Evolutionary conservation across 2,113 vertebrate species (phyloP).

Genomic region (Arvicanthis niloticus): DNA sequence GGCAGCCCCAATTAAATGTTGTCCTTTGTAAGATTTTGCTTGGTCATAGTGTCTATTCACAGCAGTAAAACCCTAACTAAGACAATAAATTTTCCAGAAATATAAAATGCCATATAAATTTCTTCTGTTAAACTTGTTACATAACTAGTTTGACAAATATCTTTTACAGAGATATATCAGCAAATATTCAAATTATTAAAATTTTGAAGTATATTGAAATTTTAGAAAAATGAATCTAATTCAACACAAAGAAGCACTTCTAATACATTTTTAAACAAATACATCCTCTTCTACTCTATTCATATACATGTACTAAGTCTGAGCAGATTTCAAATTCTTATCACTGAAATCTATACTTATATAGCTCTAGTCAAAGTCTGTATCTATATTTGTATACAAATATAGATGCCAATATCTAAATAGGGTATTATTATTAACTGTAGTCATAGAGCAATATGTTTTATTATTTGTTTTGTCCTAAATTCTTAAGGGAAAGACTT

Average conservation of each 20-base stretch:
- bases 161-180: not conserved
- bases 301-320: not conserved
- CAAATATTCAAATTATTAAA: slow-evolving; percentile 35
- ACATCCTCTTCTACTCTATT: not conserved
- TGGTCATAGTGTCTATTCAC: too few relatives aligned
- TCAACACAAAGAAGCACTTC: slow-evolving; percentile 14
- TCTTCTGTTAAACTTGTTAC: slow-evolving; percentile 4
- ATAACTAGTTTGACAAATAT: slow-evolving; percentile 38
- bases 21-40: too few relatives aligned
- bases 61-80: too few relatives aligned
- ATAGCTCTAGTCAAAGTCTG: not conserved
- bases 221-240: slow-evolving; percentile 13
- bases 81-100: not conserved
- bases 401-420: not conserved
- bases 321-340: slow-evolving; percentile 3
- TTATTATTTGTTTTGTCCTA: not conserved
- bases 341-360: not conserved
- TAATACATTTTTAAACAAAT: not conserved
- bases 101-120: slow-evolving; percentile 3
- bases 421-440: not conserved
- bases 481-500: not conserved
- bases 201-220: not conserved
- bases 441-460: not conserved
- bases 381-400: not conserved
- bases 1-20: too few relatives aligned